phyloP scores from a whole-genome alignment of 2,113 vertebrate genomes.

The Columba livia region DNA sequence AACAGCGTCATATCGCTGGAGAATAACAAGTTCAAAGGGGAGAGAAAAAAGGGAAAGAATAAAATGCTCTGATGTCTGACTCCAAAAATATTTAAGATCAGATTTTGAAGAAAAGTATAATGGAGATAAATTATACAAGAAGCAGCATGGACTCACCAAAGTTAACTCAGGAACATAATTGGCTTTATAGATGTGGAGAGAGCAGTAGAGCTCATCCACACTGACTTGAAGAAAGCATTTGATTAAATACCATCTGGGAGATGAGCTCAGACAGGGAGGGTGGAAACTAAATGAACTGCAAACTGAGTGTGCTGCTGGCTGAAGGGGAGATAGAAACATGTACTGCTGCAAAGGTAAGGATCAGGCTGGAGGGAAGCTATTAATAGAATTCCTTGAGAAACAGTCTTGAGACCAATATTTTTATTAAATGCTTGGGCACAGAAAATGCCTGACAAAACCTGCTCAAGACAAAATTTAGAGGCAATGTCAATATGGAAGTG shows the following conservation, averaged over 20 bases:
- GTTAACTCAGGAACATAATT: not conserved
- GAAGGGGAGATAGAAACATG: not conserved
- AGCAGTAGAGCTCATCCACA: not conserved
- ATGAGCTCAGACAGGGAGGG: not conserved
- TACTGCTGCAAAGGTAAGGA: not conserved
- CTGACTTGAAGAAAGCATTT: not conserved
- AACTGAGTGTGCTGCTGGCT: not conserved
- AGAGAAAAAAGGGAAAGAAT: not conserved
- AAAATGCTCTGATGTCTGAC: not conserved
- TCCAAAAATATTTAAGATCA: not conserved
- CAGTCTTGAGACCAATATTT: not conserved
- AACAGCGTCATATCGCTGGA: not conserved
- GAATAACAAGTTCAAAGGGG: not conserved
- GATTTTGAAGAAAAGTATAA: not conserved
- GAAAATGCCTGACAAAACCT: not conserved
- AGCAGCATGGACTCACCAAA: not conserved
- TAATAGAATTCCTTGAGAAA: not conserved
- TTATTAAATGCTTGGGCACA: not conserved
- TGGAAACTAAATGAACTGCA: not conserved
- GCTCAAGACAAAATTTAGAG: not conserved
- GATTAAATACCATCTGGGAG: not conserved
- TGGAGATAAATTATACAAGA: not conserved
- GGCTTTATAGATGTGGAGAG: not conserved
- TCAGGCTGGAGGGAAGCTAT: not conserved
- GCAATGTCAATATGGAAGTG: not conserved